Evolutionary conservation across 2,113 vertebrate genomes (phyloP).

Genomic region (Tichodroma muraria): DNA sequence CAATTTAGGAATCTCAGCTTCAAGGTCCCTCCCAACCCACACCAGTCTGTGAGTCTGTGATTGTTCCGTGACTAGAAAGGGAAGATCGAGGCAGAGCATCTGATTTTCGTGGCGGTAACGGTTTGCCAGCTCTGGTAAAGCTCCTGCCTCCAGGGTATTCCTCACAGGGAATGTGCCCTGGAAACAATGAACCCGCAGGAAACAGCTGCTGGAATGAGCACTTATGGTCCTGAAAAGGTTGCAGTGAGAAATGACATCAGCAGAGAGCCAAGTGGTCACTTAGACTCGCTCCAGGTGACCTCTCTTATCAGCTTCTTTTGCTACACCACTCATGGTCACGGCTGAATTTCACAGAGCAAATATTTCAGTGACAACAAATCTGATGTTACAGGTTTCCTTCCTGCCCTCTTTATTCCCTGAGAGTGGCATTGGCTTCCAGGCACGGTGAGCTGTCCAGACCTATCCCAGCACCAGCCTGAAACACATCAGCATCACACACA

Average conservation of each 20-base stretch:
- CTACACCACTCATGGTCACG: neutral
- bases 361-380: neutral
- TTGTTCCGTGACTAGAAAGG: neutral
- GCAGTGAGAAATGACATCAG: rapidly evolving
- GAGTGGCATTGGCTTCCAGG: rapidly evolving
- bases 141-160: neutral
- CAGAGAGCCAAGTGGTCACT: neutral
- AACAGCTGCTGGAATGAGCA: neutral
- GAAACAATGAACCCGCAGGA: neutral
- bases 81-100: neutral
- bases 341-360: neutral
- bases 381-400: neutral
- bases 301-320: neutral
- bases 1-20: neutral
- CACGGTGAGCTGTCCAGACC: rapidly evolving
- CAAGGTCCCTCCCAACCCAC: neutral
- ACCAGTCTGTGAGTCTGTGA: neutral
- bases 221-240: neutral
- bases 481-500: rapidly evolving
- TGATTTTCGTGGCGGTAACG: neutral
- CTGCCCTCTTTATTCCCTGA: neutral
- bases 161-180: neutral
- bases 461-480: neutral
- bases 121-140: neutral
- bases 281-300: neutral